Evolutionary conservation across 2,888 invertebrate genomes (phyloP), one percentile per base, ranked within the genome.

Genomic region (Drosophila greeni): DNA sequence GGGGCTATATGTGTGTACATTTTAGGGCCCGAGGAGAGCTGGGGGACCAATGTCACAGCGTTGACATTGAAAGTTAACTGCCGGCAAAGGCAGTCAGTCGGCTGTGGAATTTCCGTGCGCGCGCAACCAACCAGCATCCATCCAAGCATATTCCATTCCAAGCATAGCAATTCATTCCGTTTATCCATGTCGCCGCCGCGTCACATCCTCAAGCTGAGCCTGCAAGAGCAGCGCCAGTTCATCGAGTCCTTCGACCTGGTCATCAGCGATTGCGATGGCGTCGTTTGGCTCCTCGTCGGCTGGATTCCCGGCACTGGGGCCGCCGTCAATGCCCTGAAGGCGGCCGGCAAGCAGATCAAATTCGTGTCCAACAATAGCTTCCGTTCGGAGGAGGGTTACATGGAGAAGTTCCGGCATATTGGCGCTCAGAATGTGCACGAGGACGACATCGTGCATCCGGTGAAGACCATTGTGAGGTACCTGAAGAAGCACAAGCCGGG

Each of bases 231-330:
- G 65, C 74, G 74, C 34, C 66, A 76, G 34, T 89, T 90, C 58
- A 61, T 92, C 2, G 83, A 90, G 49, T 90, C 90, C 31, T 90
- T 91, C 66, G 92, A 92, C 74, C 88, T 89, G 42, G 88, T 92
- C 52, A 85, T 92, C 43, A 90, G 90, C 54, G 92, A 92, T 74
- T 92, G 92, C 77, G 92, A 92, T 86, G 92, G 92, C 7, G 91
- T 91, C 2, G 61, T 91, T 12, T 90, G 90, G 89, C 40, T 85
- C 36, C 37, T 87, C 1, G 70, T 74, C 2, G 75, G 78, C 3
- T 84, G 88, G 12, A 88, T 91, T 36, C 83, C 86, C 3, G 88
- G 88, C 4, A 82, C 89, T 2, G 75, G 87, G 0, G 83, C 86
- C 5, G 84, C 89, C 2, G 72, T 91, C 4, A 86, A 80, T 26